These are phyloP conservation scores for Dreissena polymorpha DNA, from an alignment of 1,140 invertebrate genomes.

Conservation along the genomic window DNA sequence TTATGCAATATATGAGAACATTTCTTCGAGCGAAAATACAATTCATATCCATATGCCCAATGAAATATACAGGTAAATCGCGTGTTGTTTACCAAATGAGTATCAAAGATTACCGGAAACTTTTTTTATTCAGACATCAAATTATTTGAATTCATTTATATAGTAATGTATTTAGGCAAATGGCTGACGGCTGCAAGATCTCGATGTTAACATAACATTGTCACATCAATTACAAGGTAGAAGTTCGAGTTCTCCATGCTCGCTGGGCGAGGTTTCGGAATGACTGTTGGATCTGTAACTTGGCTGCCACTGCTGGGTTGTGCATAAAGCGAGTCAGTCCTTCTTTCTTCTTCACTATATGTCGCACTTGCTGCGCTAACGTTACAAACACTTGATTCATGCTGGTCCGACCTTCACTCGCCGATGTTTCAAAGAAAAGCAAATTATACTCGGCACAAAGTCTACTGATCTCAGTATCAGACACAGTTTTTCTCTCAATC, in stretches of 20 bases:
- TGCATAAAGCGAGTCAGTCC: slow-evolving; percentile 72
- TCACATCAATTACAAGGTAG: slow-evolving; percentile 61
- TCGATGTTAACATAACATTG: no score
- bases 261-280: slow-evolving; percentile 70
- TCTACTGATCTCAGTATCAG: slow-evolving; percentile 57
- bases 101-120: no score
- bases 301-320: slow-evolving; percentile 69
- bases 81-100: no score
- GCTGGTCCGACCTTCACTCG: slow-evolving; percentile 68
- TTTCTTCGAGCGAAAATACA: no score
- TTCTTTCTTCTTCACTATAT: slow-evolving; percentile 68
- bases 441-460: slow-evolving; percentile 66
- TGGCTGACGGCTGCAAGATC: no score
- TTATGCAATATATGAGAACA: no score
- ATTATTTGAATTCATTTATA: no score
- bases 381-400: slow-evolving; percentile 65
- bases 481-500: slow-evolving; percentile 66
- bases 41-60: no score
- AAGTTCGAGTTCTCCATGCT: slow-evolving; percentile 70
- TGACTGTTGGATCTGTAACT: slow-evolving; percentile 72
- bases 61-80: no score
- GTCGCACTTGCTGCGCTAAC: slow-evolving; percentile 62
- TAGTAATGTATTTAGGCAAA: no score
- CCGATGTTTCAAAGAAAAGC: slow-evolving; percentile 70
- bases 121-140: no score